phyloP scores from a whole-genome alignment of 2,888 invertebrate genomes.

The Cinara cedri region DNA sequence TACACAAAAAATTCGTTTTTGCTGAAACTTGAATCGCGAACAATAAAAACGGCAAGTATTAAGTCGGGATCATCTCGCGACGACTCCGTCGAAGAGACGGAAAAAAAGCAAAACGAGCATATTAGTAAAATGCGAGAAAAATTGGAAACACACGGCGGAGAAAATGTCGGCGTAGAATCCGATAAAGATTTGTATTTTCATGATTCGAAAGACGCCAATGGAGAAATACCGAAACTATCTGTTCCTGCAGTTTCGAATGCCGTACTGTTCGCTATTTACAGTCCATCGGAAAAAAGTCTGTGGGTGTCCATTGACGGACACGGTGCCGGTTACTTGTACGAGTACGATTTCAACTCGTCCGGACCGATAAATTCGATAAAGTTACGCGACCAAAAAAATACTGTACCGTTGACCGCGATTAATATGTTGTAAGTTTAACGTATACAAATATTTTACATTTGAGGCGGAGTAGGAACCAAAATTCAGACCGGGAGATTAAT shows the following conservation, averaged over 20 bases:
- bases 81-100: slow-evolving; percentile 68
- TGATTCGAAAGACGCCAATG: slow-evolving; percentile 68
- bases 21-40: slow-evolving; percentile 33
- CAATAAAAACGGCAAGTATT: slow-evolving; percentile 66
- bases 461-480: no score
- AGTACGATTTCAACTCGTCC: slow-evolving; percentile 64
- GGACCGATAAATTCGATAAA: slow-evolving; percentile 63
- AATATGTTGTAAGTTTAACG: slow-evolving; percentile 14
- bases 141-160: slow-evolving; percentile 66
- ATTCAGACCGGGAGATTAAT: no score
- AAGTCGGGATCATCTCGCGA: slow-evolving; percentile 70
- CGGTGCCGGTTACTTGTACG: slow-evolving; percentile 74
- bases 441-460: no score
- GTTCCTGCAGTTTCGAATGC: slow-evolving; percentile 68
- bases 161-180: slow-evolving; percentile 67
- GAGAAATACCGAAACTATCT: slow-evolving; percentile 65
- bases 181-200: slow-evolving; percentile 66
- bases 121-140: slow-evolving; percentile 67
- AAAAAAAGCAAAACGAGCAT: slow-evolving; percentile 66
- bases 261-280: slow-evolving; percentile 66
- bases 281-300: slow-evolving; percentile 64
- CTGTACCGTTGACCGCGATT: slow-evolving; percentile 12
- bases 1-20: slow-evolving; percentile 27
- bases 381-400: slow-evolving; percentile 33
- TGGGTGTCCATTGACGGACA: slow-evolving; percentile 72